phyloP scores from a whole-genome alignment of 2,888 invertebrate genomes.

The Orthonychiurus folsomi region DNA sequence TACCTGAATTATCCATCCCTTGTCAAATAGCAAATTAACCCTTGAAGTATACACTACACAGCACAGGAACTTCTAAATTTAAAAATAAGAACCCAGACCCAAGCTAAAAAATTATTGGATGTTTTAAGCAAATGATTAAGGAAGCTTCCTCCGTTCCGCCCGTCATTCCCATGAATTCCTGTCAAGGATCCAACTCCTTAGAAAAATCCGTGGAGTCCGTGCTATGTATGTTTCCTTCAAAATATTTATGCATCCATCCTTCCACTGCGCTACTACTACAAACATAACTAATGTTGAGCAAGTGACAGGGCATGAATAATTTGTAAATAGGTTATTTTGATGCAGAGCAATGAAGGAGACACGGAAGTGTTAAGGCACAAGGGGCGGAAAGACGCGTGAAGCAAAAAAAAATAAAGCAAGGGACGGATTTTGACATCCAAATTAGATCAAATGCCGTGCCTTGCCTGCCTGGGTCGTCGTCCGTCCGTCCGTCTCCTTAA shows the following conservation, averaged over 20 bases:
- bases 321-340: neutral
- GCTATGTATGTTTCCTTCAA: neutral
- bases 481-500: neutral
- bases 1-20: too few species aligned
- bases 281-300: neutral
- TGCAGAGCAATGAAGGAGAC: too few species aligned
- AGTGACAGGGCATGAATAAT: neutral
- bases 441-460: slow-evolving; percentile 13
- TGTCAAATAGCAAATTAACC: too few species aligned
- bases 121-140: neutral
- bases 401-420: neutral
- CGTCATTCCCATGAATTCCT: neutral
- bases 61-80: too few species aligned
- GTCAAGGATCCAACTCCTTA: too few species aligned
- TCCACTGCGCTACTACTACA: too few species aligned
- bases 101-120: neutral
- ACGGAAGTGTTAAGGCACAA: neutral
- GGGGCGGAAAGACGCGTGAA: too few species aligned
- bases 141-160: neutral
- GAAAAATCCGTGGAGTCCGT: too few species aligned
- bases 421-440: slow-evolving; percentile 18
- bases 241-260: neutral
- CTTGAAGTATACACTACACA: too few species aligned
- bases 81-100: too few species aligned
- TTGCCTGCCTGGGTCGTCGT: slow-evolving; percentile 1